phyloP scores from a whole-genome alignment of 2,113 vertebrate genomes.

The Aleadryas rufinucha region DNA sequence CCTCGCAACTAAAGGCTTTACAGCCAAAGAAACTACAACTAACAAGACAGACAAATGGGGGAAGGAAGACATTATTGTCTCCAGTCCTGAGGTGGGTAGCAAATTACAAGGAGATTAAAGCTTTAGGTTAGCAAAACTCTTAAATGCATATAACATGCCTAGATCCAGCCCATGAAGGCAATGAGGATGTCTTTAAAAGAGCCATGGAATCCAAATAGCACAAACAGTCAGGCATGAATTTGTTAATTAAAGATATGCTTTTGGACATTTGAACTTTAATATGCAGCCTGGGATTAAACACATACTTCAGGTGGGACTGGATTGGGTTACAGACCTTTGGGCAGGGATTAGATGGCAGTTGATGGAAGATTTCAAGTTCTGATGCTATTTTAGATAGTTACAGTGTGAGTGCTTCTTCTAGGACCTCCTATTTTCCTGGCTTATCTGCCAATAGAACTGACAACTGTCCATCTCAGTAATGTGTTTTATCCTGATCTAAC shows the following conservation, averaged over 20 bases:
- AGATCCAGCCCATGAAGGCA: not conserved
- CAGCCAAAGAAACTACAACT: not conserved
- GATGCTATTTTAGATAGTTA: not conserved
- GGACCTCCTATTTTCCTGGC: not conserved
- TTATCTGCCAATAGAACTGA: not conserved
- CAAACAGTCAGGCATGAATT: not conserved
- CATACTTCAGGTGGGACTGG: not conserved
- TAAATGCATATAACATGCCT: not conserved
- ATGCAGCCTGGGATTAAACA: not conserved
- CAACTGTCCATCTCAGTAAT: not conserved
- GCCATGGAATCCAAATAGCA: not conserved
- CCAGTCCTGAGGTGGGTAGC: not conserved
- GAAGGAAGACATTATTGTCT: not conserved
- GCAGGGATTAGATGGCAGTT: not conserved
- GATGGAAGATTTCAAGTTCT: not conserved
- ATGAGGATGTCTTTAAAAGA: not conserved
- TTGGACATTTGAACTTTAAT: not conserved
- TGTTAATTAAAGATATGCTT: not conserved
- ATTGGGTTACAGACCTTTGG: not conserved
- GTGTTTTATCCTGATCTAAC: not conserved
- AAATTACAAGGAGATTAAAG: not conserved
- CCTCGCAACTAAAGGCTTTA: not conserved
- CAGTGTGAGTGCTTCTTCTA: not conserved
- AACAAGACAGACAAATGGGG: not conserved
- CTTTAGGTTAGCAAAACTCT: not conserved